phyloP scores from a whole-genome alignment of 2,888 invertebrate genomes.

The Ectemnius cavifrons region DNA sequence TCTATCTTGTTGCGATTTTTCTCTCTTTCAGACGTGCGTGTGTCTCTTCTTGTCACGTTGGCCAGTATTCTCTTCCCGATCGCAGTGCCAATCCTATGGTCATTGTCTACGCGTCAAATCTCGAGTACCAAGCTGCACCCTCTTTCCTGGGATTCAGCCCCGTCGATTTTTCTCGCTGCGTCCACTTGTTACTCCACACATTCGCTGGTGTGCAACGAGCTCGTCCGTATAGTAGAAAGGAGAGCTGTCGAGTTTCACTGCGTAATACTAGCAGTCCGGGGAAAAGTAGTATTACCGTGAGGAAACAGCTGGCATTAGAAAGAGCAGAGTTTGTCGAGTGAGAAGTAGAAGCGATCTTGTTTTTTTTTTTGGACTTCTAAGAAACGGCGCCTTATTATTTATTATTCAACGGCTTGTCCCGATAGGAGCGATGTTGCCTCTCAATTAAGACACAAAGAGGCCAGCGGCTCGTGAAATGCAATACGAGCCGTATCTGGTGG shows the following conservation, averaged over 20 bases:
- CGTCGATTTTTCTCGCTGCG: too few species aligned
- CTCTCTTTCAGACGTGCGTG: conserved; percentile 24
- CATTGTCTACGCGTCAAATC: conserved; percentile 75
- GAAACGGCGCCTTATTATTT: background rate
- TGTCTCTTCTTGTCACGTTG: conserved; percentile 22
- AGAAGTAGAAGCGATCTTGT: too few species aligned
- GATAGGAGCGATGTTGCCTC: background rate
- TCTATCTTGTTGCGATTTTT: conserved; percentile 40
- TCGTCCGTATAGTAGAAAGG: conserved; percentile 5
- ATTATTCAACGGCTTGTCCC: background rate
- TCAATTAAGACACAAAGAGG: conserved; percentile 7
- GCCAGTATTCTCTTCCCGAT: conserved; percentile 18
- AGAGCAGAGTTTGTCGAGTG: too few species aligned
- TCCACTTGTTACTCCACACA: background rate
- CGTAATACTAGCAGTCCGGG: background rate
- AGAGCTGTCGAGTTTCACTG: background rate
- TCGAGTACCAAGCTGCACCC: conserved; percentile 57
- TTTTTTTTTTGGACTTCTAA: background rate
- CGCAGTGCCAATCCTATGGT: conserved; percentile 62
- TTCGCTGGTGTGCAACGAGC: conserved; percentile 12
- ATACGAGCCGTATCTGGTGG: background rate
- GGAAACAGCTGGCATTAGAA: too few species aligned
- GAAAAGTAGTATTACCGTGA: too few species aligned
- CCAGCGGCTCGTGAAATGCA: background rate
- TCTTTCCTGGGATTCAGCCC: background rate